A percentile compares a stretch with the other conserved stretches of the same genome.
Evolutionary conservation across 2,888 invertebrate species (phyloP).

Genomic region (Hipparchia sbordonii): DNA sequence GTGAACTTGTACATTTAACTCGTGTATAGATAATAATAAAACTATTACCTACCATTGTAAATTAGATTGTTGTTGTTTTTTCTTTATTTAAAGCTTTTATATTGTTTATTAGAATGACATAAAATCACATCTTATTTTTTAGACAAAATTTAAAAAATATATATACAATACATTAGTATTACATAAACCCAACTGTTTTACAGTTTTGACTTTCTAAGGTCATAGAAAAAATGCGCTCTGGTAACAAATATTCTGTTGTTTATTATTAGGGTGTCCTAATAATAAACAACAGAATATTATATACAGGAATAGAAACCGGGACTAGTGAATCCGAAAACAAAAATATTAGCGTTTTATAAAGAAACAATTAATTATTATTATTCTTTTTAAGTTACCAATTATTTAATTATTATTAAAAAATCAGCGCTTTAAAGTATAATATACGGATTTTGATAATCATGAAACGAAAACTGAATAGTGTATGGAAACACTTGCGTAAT

Average conservation of each 20-base stretch:
- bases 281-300: too few relatives aligned
- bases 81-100: constrained; percentile 31
- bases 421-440: not conserved
- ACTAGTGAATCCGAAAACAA: not conserved
- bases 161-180: too few relatives aligned
- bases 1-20: constrained; percentile 35
- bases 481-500: not conserved
- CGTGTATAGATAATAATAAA: constrained; percentile 34
- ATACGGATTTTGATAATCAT: not conserved
- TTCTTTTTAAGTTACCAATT: constrained; percentile 2
- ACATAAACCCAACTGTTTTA: not conserved
- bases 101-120: constrained; percentile 30
- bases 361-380: not conserved
- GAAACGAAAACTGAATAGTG: not conserved
- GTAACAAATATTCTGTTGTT: not conserved
- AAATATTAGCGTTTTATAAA: not conserved
- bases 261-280: not conserved
- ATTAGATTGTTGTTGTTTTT: constrained; percentile 39
- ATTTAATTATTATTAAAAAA: not conserved
- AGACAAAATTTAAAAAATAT: not conserved
- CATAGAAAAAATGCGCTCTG: too few relatives aligned
- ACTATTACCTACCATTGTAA: constrained; percentile 28
- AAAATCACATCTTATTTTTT: constrained; percentile 27
- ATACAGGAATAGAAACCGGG: not conserved
- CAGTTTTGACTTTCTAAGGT: not conserved